Percentiles rank a stretch among this genome's conserved stretches.
phyloP scores from a whole-genome alignment of 2,113 vertebrate genomes.

The Hiodon tergisus region DNA sequence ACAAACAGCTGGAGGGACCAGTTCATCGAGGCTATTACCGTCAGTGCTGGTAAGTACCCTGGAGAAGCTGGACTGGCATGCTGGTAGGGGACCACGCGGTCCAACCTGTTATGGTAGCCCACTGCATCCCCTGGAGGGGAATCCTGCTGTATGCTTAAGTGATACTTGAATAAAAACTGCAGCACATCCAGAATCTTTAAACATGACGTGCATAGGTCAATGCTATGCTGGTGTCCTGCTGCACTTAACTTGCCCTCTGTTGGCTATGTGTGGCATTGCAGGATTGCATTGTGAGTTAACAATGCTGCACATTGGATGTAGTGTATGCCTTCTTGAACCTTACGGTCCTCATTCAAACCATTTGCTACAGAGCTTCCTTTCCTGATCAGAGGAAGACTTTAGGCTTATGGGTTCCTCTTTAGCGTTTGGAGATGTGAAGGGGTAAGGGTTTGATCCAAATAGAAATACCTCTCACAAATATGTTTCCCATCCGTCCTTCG shows the following conservation, averaged over 20 bases:
- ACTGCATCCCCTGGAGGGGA: too few species aligned
- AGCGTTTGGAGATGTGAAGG: too few species aligned
- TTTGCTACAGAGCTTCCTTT: too few species aligned
- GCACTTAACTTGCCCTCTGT: slow-evolving; percentile 2
- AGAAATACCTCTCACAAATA: not conserved
- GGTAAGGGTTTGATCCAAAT: too few species aligned
- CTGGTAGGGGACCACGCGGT: not conserved
- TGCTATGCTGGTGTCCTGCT: too few species aligned
- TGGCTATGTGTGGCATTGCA: not conserved
- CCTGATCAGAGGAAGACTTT: too few species aligned
- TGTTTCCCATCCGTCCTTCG: not conserved
- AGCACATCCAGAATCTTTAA: not conserved
- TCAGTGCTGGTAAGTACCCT: slow-evolving; percentile 84
- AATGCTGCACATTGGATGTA: not conserved
- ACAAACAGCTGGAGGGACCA: slow-evolving; percentile 99
- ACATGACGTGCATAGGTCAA: too few species aligned
- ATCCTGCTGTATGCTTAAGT: too few species aligned
- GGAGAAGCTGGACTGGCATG: not conserved
- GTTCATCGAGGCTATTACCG: slow-evolving; percentile 98
- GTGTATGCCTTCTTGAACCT: too few species aligned
- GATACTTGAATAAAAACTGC: not conserved
- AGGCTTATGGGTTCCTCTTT: too few species aligned
- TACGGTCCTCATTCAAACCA: too few species aligned
- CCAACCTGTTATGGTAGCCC: too few species aligned
- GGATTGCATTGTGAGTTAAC: not conserved